Conservation (phyloP, 2,797 vertebrate species). For the Gallinago nigripennis region DNA sequence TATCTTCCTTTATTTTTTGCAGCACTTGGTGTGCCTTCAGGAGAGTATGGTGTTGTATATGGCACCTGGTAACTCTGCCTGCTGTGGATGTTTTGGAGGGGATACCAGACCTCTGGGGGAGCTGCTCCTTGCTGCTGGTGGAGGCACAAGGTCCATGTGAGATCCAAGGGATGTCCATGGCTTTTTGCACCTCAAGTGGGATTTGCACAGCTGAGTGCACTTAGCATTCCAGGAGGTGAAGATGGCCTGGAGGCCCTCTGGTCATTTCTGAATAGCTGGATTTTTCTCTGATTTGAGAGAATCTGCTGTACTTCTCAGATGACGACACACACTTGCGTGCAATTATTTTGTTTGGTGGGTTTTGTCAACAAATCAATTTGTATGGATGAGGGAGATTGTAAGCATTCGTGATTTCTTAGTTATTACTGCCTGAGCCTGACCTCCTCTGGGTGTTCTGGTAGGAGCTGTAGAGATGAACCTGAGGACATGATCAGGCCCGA, state of each 20-base stretch:
- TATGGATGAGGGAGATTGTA: not conserved
- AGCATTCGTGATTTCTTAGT: not conserved
- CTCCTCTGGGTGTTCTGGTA: not conserved
- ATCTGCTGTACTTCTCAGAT: not conserved
- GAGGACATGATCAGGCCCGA: not conserved
- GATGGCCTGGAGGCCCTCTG: not conserved
- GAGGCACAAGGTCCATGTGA: not conserved
- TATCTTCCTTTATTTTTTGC: not conserved
- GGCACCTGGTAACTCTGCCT: fast-evolving
- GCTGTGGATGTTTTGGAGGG: not conserved
- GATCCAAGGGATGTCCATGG: not conserved
- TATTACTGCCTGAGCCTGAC: not conserved
- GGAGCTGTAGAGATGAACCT: not conserved
- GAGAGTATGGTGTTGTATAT: not conserved
- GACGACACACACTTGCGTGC: not conserved
- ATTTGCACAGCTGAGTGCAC: not conserved
- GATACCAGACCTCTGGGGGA: not conserved
- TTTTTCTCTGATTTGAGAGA: not conserved
- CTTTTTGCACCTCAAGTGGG: not conserved
- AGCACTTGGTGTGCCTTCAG: not conserved
- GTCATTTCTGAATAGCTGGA: not conserved
- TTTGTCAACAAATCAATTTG: not conserved
- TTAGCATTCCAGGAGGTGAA: not conserved
- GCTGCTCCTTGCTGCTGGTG: not conserved
- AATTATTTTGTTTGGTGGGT: not conserved